Base-by-base conservation (phyloP, 2,113 vertebrate genomes). In the Parus major region DNA sequence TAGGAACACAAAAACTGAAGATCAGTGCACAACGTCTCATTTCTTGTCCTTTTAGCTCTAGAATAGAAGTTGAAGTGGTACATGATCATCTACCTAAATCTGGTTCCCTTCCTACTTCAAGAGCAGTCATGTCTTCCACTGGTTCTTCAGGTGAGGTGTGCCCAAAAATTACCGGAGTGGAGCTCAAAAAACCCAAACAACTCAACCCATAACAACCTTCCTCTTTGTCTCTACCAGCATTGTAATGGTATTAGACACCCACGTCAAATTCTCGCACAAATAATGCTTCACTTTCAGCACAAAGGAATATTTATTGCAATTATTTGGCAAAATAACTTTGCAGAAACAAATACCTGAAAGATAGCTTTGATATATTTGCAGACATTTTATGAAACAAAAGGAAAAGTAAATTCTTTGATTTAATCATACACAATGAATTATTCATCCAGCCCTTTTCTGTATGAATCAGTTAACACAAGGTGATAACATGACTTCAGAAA, bases 331-430 rank as follows among this genome's bases (percentile, higher is more conserved):
- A 93, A 86, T 69, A 95, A 84, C 46, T 96, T 88, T 31, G 44
- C 15, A 53, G 92, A 96, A 96, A 86, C 87, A 96, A 96, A 92
- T 63, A 96, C 75, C 83, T 88, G 82, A 95, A 88, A 86, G 85
- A 93, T 93, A 72, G 80, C 93, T 93, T 96, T 97, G 95, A 93
- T 95, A 81, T 95, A 71, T 88, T 92, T 93, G 76, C 86, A 96
- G 92, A 53, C n/a, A 72, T 86, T 95, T 94, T 94, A 93, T 69
- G 86, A 94, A 96, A 93, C 92, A 97, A 96, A 96, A 95, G 76
- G 42, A 95, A 92, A 92, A 6, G 10, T 93, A 94, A 92, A 94
- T 94, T 95, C 86, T 96, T 96, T 86, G 93, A 95, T 96, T 95
- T 90, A 92, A 95, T 92, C 88, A 72, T 71, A 82, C 69, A 29